Evolutionary conservation across 2,113 vertebrate genomes (phyloP).

Genomic region (Thunnus thynnus): DNA sequence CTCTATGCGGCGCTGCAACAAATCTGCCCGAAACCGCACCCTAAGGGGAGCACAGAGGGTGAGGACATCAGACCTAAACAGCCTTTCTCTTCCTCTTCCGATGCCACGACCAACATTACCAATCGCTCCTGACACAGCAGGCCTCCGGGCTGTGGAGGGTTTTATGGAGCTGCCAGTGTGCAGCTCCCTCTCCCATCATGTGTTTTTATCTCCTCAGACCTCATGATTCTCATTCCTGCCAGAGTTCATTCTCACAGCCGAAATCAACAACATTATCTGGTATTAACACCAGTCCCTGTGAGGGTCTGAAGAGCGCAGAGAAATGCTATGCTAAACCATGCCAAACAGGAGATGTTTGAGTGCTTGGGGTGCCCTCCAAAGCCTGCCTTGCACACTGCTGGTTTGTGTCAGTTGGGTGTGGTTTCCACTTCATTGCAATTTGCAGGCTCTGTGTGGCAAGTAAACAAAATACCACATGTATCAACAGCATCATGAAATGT

Average conservation of each 20-base stretch:
- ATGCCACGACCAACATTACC: conserved; percentile 42
- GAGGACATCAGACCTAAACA: conserved; percentile 52
- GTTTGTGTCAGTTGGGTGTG: not conserved
- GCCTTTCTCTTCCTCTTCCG: conserved; percentile 46
- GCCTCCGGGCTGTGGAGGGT: conserved; percentile 46
- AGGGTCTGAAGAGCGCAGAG: conserved; percentile 8
- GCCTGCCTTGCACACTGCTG: too few species aligned
- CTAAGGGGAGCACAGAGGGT: conserved; percentile 76
- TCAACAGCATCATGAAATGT: not conserved
- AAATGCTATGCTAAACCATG: conserved; percentile 24
- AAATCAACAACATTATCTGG: conserved; percentile 39
- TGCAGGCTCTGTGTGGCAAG: not conserved
- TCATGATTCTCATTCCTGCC: conserved; percentile 16
- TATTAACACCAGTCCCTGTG: conserved; percentile 29
- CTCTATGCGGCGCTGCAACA: conserved; percentile 79
- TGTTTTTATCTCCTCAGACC: conserved; percentile 50
- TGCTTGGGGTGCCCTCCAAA: too few species aligned
- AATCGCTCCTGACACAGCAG: conserved; percentile 59
- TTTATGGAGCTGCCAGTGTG: conserved; percentile 61
- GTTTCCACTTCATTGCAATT: not conserved
- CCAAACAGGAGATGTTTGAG: too few species aligned
- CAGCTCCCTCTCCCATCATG: conserved; percentile 49
- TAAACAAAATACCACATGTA: not conserved
- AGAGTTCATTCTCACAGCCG: conserved; percentile 32
- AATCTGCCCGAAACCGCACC: conserved; percentile 86